A percentile compares a stretch with the other conserved stretches of the same genome.
These are phyloP conservation scores for Sciurus carolinensis DNA, from an alignment of 2,797 vertebrate genomes.

Conservation along the genomic window DNA sequence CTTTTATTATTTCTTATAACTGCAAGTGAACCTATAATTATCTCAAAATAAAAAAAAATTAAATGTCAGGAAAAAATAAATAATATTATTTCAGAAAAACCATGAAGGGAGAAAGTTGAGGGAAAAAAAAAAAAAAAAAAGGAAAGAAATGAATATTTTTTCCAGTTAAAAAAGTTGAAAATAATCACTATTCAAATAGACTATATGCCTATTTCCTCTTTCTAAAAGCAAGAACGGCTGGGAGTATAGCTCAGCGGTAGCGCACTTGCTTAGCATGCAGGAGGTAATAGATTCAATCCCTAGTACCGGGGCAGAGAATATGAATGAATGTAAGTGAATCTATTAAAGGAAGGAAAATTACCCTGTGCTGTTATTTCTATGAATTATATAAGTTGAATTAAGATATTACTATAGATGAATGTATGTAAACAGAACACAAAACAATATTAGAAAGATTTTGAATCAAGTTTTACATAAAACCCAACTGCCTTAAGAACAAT, in stretches of 20 bases:
- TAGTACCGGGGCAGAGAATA: too few species aligned
- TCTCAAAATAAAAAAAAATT: neutral
- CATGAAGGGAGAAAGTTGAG: neutral
- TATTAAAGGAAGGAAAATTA: conserved; percentile 32
- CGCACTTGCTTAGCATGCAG: too few species aligned
- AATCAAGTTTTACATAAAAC: neutral
- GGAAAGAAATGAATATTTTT: neutral
- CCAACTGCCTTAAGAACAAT: neutral
- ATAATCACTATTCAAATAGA: conserved; percentile 20
- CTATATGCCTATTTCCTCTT: neutral
- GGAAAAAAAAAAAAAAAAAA: neutral
- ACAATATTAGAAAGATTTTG: neutral
- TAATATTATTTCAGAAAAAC: neutral
- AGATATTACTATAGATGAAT: neutral
- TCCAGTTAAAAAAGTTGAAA: neutral
- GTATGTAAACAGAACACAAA: neutral
- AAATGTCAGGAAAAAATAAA: neutral
- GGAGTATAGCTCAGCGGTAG: too few species aligned
- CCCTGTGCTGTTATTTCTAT: neutral
- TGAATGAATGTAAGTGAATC: neutral
- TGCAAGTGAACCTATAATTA: neutral
- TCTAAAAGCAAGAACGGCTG: too few species aligned
- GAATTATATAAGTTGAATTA: neutral
- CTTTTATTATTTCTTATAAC: neutral
- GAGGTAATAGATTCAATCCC: too few species aligned